Conservation (phyloP, 2,888 invertebrate genomes). For the Tryphoninae sp. region DNA sequence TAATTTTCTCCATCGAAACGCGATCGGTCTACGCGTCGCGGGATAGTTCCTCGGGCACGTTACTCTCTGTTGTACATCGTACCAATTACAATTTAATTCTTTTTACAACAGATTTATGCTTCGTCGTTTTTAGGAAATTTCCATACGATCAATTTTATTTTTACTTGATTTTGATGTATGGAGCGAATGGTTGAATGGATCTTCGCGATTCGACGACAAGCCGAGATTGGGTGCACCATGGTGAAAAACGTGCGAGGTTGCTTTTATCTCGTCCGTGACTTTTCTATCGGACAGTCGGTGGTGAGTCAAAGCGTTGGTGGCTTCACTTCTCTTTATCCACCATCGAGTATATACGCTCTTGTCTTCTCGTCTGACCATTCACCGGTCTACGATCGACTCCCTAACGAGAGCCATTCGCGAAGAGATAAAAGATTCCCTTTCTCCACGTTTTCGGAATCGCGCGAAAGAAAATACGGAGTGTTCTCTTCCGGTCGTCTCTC, state of each 20-base stretch:
- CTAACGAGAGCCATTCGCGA: conserved; percentile 8
- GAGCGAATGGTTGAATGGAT: too few relatives aligned
- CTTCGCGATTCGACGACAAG: not conserved
- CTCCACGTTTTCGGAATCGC: not conserved
- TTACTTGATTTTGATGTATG: not conserved
- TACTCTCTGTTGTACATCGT: too few relatives aligned
- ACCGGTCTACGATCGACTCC: conserved; percentile 30
- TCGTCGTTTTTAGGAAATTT: not conserved
- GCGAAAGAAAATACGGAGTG: not conserved
- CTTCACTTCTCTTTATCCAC: not conserved
- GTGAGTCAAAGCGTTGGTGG: too few relatives aligned
- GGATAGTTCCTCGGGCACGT: too few relatives aligned
- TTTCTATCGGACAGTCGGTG: conserved; percentile 17
- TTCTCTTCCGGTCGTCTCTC: not conserved
- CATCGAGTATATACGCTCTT: conserved; percentile 1
- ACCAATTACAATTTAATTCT: too few relatives aligned
- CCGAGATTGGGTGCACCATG: not conserved
- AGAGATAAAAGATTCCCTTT: conserved; percentile 36
- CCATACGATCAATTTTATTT: not conserved
- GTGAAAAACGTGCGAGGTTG: not conserved
- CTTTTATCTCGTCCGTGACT: not conserved
- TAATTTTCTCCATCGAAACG: too few relatives aligned
- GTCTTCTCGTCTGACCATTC: conserved; percentile 46
- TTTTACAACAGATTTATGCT: too few relatives aligned
- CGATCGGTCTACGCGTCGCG: too few relatives aligned